Evolutionary conservation across 2,113 vertebrate species (phyloP), one percentile per base, ranked within the genome.

Genomic region (Recurvirostra avosetta): DNA sequence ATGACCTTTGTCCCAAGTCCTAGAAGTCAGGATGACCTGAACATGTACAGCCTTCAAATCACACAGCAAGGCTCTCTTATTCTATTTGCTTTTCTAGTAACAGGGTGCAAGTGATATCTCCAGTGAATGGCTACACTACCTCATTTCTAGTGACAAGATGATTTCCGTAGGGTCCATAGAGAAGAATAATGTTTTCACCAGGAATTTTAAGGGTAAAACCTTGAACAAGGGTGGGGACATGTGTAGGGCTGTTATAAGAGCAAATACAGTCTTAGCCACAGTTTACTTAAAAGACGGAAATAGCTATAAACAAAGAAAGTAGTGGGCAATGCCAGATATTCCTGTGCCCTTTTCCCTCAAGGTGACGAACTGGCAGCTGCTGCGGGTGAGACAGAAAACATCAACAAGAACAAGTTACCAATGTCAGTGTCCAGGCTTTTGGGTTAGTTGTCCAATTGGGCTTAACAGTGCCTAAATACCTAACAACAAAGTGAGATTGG

Each of bases 21-120:
- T 66, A 26, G 41, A 70, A 73, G 20, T 91, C 45, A 74, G 43
- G 55, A 45, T 80, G 55, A 49, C 63, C 66, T 61, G 34, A 82
- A 40, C 26, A 20, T 20, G 4, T 36, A 47, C 52, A 66, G 40
- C 50, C 61, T 87, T 85, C 19, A 53, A 59, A 63, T 67, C 32
- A 26, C 27, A n/a, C 0, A 3, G 18, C 1, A 1, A 86, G 22
- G 36, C 9, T 83, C 22, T 66, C 49, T 7, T 86, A 8, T 53
- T 68, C 25, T 66, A 27, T 68, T 73, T 61, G 23, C 29, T 86
- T 36, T 76, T 82, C 49, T 88, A 3, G 79, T 90, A 82, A 13
- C 0, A 21, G 1, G 4, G 4, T 79, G 8, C 27, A 49, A 91
- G 21, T 53, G 38, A 66, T 43, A 20, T 21, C 59, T 76, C 32